A percentile compares a stretch with the other conserved stretches of the same genome.
These are phyloP conservation scores for Taenioides sp. DNA, from an alignment of 2,797 vertebrate genomes.

Conservation along the genomic window DNA sequence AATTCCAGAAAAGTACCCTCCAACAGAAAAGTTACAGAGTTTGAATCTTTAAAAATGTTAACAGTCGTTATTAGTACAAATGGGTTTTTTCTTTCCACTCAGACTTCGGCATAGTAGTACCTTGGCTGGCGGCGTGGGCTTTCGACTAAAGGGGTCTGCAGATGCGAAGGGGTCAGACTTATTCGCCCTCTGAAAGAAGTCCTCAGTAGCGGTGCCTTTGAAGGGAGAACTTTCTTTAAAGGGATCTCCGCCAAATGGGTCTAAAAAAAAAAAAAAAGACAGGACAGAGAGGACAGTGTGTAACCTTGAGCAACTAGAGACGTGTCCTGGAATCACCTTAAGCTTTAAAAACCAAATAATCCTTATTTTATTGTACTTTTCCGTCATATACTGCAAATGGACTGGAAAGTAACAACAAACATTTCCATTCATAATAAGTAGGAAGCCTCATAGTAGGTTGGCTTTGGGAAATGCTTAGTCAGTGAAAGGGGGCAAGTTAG, in stretches of 20 bases:
- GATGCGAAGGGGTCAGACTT: constrained; percentile 85
- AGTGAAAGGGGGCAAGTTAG: background rate
- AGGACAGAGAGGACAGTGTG: constrained; percentile 4
- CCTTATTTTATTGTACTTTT: constrained; percentile 6
- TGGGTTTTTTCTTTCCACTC: background rate
- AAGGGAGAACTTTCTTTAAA: constrained; percentile 81
- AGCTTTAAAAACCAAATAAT: constrained; percentile 9
- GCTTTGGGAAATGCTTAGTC: constrained; percentile 14
- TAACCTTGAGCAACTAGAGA: background rate
- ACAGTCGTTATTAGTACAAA: background rate
- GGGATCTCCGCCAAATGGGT: constrained; percentile 86
- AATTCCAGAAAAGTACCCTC: too few species aligned
- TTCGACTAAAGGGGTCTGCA: constrained; percentile 87
- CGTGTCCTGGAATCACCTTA: background rate
- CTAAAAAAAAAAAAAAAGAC: constrained; percentile 38
- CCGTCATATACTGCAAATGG: constrained; percentile 10
- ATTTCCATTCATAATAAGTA: constrained; percentile 13
- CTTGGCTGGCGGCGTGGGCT: constrained; percentile 81
- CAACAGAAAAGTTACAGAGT: too few species aligned
- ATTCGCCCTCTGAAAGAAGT: constrained; percentile 86
- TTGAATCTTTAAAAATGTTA: background rate
- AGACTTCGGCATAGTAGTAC: constrained; percentile 62
- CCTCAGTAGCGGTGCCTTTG: constrained; percentile 75
- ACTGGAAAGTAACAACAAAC: constrained; percentile 3
- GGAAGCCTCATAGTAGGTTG: background rate